Evolutionary conservation across 2,888 invertebrate species (phyloP).

Genomic region (Xanthorhoe spadicearia): DNA sequence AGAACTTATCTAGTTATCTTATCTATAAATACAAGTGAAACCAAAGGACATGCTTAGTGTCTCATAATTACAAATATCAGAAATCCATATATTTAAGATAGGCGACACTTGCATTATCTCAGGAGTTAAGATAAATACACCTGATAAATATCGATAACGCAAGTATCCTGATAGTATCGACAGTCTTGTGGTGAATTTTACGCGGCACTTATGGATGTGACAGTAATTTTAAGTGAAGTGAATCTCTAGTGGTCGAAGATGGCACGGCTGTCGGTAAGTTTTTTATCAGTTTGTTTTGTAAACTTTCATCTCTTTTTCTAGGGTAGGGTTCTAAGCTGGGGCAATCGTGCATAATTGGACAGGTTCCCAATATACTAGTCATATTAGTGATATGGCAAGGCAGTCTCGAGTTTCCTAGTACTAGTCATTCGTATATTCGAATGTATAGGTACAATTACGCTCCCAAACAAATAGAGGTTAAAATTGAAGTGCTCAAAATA

Average conservation of each 20-base stretch:
- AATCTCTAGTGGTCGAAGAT: constrained; percentile 67
- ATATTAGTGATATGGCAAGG: too few species aligned
- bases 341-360: too few species aligned
- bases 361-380: too few species aligned
- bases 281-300: neutral
- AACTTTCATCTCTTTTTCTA: too few species aligned
- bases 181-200: constrained; percentile 60
- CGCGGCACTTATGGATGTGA: constrained; percentile 52
- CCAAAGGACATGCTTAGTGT: neutral
- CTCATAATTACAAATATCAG: constrained; percentile 38
- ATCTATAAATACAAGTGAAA: neutral
- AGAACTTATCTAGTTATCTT: too few species aligned
- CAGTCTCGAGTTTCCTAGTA: too few species aligned
- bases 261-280: constrained; percentile 74
- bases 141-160: constrained; percentile 68
- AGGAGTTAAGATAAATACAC: constrained; percentile 61
- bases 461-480: too few species aligned
- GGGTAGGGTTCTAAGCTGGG: too few species aligned
- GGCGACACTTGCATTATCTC: constrained; percentile 55
- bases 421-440: too few species aligned
- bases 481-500: too few species aligned
- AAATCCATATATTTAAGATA: constrained; percentile 47
- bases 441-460: too few species aligned
- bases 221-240: constrained; percentile 52
- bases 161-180: constrained; percentile 65